Percentiles rank a stretch among this genome's conserved stretches.
Conservation (phyloP, 1,140 invertebrate species). For the Calliopsis andreniformis region DNA sequence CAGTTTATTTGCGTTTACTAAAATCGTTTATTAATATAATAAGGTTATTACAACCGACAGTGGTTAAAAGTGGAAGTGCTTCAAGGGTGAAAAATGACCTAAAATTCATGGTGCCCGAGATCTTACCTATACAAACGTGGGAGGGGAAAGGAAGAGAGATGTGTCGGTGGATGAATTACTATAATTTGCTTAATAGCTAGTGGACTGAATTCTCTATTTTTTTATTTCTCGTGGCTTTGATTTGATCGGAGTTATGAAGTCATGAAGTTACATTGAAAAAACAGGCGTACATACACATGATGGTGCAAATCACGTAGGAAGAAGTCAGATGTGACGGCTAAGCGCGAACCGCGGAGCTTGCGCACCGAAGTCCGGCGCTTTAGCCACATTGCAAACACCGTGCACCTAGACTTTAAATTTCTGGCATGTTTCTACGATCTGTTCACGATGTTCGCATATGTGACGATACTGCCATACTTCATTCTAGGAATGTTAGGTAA, state of each 20-base stretch:
- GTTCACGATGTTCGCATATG: conserved; percentile 74
- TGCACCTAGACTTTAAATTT: conserved; percentile 66
- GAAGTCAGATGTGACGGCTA: conserved; percentile 42
- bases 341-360: conserved; percentile 43
- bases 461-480: conserved; percentile 74
- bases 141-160: conserved; percentile 67
- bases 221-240: background rate
- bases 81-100: conserved; percentile 48
- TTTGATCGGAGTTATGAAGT: background rate
- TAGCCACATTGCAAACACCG: conserved; percentile 38
- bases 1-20: background rate
- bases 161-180: conserved; percentile 76
- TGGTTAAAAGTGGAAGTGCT: background rate
- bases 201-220: conserved; percentile 61
- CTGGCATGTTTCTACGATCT: conserved; percentile 77
- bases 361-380: conserved; percentile 45
- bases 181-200: conserved; percentile 77
- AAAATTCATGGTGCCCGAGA: conserved; percentile 58
- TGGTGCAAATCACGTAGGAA: conserved; percentile 34
- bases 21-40: background rate
- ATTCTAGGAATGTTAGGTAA: conserved; percentile 77
- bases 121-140: conserved; percentile 38
- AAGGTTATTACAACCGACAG: background rate
- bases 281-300: background rate
- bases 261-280: background rate